These are phyloP conservation scores for Andrena hattorfiana DNA, from an alignment of 2,888 invertebrate genomes.

Conservation along the genomic window DNA sequence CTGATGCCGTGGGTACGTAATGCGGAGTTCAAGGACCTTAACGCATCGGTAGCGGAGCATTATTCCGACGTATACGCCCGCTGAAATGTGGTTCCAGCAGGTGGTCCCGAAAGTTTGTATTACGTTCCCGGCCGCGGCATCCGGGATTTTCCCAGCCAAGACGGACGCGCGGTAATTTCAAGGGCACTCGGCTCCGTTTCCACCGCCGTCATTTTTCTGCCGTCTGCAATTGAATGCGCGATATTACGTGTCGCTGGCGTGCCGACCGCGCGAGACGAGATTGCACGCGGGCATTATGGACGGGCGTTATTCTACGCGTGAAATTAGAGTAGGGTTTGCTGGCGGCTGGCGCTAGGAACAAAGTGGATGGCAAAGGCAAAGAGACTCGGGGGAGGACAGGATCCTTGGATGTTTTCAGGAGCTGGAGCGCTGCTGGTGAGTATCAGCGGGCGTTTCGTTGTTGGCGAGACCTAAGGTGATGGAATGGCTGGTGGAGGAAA, in stretches of 20 bases:
- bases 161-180: constrained; percentile 79
- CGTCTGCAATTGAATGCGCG: constrained; percentile 3
- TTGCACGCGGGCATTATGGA: background rate
- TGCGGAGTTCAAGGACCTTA: constrained; percentile 30
- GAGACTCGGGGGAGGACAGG: constrained; percentile 10
- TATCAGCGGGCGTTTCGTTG: constrained; percentile 58
- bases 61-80: constrained; percentile 26
- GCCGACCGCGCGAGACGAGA: background rate
- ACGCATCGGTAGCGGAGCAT: constrained; percentile 43
- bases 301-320: constrained; percentile 19
- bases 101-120: constrained; percentile 50
- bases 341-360: background rate
- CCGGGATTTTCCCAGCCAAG: constrained; percentile 65
- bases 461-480: constrained; percentile 45
- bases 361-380: constrained; percentile 11
- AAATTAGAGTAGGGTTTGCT: background rate
- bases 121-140: constrained; percentile 1
- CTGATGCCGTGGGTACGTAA: constrained; percentile 27
- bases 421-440: constrained; percentile 67
- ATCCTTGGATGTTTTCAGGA: constrained; percentile 47
- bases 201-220: constrained; percentile 2
- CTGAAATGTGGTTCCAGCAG: constrained; percentile 37
- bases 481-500: constrained; percentile 49
- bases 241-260: background rate
- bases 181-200: constrained; percentile 20